phyloP scores from a whole-genome alignment of 2,888 invertebrate genomes.

The Cephus pulcher region DNA sequence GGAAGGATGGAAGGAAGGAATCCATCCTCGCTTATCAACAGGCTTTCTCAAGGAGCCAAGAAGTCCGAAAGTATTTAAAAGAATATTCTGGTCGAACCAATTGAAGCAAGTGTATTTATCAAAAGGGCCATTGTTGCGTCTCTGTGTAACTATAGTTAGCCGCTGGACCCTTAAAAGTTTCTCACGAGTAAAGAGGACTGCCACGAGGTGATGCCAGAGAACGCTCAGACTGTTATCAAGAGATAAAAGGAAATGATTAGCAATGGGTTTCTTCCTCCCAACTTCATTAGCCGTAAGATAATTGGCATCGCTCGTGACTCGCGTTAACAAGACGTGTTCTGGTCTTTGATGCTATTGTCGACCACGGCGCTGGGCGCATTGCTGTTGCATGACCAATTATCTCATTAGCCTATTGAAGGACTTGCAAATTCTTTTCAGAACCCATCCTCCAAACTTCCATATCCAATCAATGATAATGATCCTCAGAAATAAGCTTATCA shows the following conservation, averaged over 20 bases:
- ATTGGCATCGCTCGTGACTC: conserved; percentile 32
- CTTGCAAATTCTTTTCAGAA: conserved; percentile 14
- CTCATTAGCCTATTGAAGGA: conserved; percentile 7
- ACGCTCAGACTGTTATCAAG: background rate
- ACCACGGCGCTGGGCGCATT: conserved; percentile 10
- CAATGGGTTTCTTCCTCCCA: conserved; percentile 16
- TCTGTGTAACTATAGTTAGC: too few species aligned
- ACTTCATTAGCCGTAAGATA: conserved; percentile 32
- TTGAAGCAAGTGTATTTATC: background rate
- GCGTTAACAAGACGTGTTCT: conserved; percentile 24
- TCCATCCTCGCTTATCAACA: background rate
- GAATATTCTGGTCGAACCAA: background rate
- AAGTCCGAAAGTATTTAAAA: background rate
- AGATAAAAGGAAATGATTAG: background rate
- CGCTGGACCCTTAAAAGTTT: too few species aligned
- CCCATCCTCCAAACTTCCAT: too few species aligned
- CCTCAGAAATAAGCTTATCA: too few species aligned
- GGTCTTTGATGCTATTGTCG: conserved; percentile 31
- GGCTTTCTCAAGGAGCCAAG: background rate
- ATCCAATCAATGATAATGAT: too few species aligned
- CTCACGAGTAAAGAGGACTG: too few species aligned
- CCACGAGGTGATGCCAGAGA: too few species aligned
- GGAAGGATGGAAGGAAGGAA: background rate
- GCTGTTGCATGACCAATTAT: conserved; percentile 8
- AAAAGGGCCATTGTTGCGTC: too few species aligned